Base-by-base conservation (phyloP, 2,797 vertebrate genomes). In the Craterocephalus amniculus region DNA sequence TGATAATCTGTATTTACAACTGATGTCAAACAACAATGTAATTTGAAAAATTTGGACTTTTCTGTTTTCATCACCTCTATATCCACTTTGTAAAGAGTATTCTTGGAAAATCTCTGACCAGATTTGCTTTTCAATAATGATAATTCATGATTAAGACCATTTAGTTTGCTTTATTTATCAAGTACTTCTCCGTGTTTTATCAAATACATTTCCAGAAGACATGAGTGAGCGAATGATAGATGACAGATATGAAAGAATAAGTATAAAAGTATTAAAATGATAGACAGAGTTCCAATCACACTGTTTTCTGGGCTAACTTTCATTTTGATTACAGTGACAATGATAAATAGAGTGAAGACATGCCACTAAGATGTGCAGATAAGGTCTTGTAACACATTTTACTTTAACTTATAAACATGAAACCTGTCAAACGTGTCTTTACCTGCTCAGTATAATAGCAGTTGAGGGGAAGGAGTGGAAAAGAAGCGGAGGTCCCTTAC, bases 291-390 rank as follows among this genome's bases (percentile, higher is more conserved):
- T 72, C 34, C 35, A 70, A 45, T 69, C 18, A 71, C 40, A 73
- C 27, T 61, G 12, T 68, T 57, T 43, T 74, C 70, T 74, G 57
- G 60, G 35, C 76, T 67, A 43, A 72, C 56, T 66, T 54, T 76
- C 43, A 75, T 57, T 68, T 73, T 87, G 70, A 87, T 83, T 76
- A 79, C 27, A 51, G n/a, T 63, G 29, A 68, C 58, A 55, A 59
- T 78, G 68, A 91, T 85, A 87, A 77, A 87, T 78, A 58, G 66
- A 79, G 43, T 24, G 66, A 73, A 85, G 54, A 64, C 54, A 49
- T 58, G 55, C 52, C 7, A 0, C 55, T 0, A 9, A 75, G 70
- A 86, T 78, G 56, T 48, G 29, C 52, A 57, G 76, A 87, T 83
- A 83, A 82, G 3, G 34, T 38, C 22, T 59, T 79, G 54, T 80